These are phyloP conservation scores for Benitochromis conjunctus DNA, from an alignment of 2,113 vertebrate genomes.

Conservation along the genomic window DNA sequence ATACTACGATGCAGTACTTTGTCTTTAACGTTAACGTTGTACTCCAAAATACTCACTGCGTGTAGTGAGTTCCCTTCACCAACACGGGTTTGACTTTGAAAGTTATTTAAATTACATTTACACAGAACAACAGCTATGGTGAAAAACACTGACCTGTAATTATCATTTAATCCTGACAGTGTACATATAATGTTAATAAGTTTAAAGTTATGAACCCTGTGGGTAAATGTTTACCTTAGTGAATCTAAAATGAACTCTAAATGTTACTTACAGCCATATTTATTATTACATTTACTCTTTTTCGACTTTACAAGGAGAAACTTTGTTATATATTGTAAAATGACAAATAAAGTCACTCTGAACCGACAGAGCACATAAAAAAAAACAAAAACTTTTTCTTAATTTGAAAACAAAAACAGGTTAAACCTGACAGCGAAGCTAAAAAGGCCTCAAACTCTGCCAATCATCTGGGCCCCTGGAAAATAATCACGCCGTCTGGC, in stretches of 20 bases:
- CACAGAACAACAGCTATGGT: neutral
- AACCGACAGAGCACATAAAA: neutral
- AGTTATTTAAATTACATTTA: neutral
- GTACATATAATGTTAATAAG: neutral
- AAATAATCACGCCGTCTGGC: fast-evolving
- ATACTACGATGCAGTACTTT: neutral
- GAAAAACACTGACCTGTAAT: neutral
- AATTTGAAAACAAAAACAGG: neutral
- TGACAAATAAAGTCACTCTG: neutral
- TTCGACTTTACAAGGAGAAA: neutral
- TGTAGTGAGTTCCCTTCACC: fast-evolving
- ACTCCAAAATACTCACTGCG: neutral
- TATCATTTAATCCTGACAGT: neutral
- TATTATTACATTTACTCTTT: neutral
- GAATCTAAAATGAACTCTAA: neutral
- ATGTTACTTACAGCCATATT: neutral
- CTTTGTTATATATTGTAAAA: fast-evolving
- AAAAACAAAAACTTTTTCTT: neutral
- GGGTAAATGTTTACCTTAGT: neutral
- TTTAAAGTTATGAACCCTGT: neutral
- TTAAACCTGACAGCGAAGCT: neutral
- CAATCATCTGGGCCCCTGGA: neutral
- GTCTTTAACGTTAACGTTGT: neutral
- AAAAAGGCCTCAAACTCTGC: neutral
- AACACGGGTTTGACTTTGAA: neutral